Evolutionary conservation across 2,888 invertebrate genomes (phyloP).

Genomic region (Clunio marinus): DNA sequence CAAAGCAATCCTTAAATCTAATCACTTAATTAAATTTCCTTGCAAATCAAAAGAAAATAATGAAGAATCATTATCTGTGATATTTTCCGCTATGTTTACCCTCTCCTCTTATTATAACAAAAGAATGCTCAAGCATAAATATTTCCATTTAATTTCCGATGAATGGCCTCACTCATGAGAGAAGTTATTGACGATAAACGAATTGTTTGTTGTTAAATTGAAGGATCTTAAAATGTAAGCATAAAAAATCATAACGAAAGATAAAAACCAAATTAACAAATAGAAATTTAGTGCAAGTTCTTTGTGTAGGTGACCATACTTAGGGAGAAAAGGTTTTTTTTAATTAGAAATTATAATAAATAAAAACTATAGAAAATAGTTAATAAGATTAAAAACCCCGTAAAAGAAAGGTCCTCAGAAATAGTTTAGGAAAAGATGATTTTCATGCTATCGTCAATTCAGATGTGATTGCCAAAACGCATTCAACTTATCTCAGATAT

Average conservation of each 20-base stretch:
- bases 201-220: conserved; percentile 9
- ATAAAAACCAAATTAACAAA: conserved; percentile 2
- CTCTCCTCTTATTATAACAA: neutral
- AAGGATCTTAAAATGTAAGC: neutral
- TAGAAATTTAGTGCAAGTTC: neutral
- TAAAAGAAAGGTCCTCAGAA: neutral
- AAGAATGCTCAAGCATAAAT: neutral
- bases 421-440: no score
- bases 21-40: conserved; percentile 1
- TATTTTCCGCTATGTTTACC: conserved; percentile 29
- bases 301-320: conserved; percentile 3
- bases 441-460: neutral
- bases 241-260: neutral
- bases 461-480: no score
- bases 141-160: neutral
- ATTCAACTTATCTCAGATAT: neutral
- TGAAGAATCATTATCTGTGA: conserved; percentile 30
- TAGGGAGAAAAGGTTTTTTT: neutral
- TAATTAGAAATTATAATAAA: neutral
- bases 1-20: conserved; percentile 14
- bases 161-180: conserved; percentile 1
- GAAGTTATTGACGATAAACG: neutral
- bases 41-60: neutral
- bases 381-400: conserved; percentile 17
- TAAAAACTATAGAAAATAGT: no score